Conservation (phyloP, 2,113 vertebrate genomes). For the Antechinus flavipes region DNA sequence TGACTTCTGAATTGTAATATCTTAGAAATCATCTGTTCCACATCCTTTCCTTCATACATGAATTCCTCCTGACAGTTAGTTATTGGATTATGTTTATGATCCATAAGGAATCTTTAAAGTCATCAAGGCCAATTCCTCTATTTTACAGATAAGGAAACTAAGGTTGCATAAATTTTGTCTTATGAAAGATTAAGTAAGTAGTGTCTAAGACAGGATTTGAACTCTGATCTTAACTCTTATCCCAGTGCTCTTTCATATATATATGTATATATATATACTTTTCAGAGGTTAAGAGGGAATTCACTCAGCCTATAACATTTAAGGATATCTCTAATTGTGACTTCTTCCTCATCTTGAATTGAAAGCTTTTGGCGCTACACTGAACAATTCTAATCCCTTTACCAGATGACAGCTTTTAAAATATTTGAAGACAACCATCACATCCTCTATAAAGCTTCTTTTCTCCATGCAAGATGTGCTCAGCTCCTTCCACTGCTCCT, state of each 20-base stretch:
- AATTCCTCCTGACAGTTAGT: background rate
- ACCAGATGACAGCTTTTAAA: background rate
- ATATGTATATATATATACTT: background rate
- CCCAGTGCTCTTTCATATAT: background rate
- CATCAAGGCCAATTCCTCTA: background rate
- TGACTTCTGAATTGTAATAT: background rate
- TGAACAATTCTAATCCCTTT: background rate
- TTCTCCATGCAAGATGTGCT: background rate
- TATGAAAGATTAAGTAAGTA: background rate
- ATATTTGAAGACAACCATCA: background rate
- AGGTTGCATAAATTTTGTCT: slow-evolving; percentile 12
- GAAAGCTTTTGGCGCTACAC: background rate
- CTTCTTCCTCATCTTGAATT: background rate
- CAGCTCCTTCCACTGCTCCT: background rate
- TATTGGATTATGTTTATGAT: background rate
- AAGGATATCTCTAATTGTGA: background rate
- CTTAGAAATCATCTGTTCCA: background rate
- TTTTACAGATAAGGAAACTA: slow-evolving; percentile 14
- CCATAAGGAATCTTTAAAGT: background rate
- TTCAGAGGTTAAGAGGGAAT: background rate
- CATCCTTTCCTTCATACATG: background rate
- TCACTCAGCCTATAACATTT: background rate
- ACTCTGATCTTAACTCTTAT: background rate
- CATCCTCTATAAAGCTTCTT: background rate
- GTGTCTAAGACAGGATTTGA: background rate